A percentile compares a stretch with the other conserved stretches of the same genome.
Conservation (phyloP, 2,888 invertebrate genomes). For the Noctua pronuba region DNA sequence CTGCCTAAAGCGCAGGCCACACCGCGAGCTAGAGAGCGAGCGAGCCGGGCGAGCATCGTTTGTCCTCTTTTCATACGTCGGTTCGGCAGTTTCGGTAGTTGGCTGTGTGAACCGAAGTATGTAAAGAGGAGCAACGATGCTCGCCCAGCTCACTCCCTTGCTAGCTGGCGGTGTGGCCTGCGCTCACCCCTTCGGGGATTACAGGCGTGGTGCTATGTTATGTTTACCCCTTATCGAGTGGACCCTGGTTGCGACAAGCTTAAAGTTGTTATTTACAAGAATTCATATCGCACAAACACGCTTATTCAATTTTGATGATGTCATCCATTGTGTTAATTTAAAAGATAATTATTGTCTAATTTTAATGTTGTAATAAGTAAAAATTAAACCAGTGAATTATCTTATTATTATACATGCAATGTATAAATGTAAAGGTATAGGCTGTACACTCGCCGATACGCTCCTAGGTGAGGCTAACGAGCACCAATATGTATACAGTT, state of each 20-base stretch:
- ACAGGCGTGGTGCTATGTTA: neutral
- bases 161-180: too few species aligned
- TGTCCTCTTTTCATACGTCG: too few species aligned
- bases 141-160: too few species aligned
- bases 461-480: neutral
- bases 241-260: neutral
- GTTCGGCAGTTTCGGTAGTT: too few species aligned
- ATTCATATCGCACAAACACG: neutral
- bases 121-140: too few species aligned
- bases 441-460: neutral
- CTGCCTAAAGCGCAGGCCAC: too few species aligned
- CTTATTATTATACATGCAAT: slow-evolving; percentile 32
- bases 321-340: slow-evolving; percentile 1
- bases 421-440: slow-evolving; percentile 30
- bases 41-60: too few species aligned
- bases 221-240: neutral
- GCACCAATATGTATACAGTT: too few species aligned
- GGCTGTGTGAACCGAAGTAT: too few species aligned
- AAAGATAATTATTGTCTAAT: neutral
- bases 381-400: slow-evolving; percentile 10
- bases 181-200: too few species aligned
- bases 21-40: too few species aligned
- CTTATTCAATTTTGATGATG: neutral
- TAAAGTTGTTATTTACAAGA: too few species aligned
- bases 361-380: slow-evolving; percentile 2